Base-by-base conservation (phyloP, 2,888 invertebrate genomes). In the Brachypalpus laphriformis region DNA sequence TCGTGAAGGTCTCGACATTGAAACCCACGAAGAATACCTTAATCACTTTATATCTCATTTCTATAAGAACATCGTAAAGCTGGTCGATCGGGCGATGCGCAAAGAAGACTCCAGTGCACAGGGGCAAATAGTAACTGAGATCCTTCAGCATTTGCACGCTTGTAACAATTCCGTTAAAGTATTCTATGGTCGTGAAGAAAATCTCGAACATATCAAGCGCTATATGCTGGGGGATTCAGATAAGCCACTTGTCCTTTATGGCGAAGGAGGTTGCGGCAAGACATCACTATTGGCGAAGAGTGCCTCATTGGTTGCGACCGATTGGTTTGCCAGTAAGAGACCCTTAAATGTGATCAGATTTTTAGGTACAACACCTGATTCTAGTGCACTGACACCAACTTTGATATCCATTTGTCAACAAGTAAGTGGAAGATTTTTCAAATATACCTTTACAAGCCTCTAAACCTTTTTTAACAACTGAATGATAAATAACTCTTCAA, bases 241-340 rank as follows among this genome's bases (percentile, higher is more conserved):
- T 89, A 97, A 97, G 90, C 98, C 98, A 0, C 93, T 98, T 78
- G 97, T 98, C 18, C 93, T 99, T 72, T 97, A 97, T 90, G 99
- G 99, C 37, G 98, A 98, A 93, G 94, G 98, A 89, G 99, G 99
- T 47, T 99, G 99, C 90, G 99, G 99, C 0, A 99, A 99, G 92
- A 99, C 99, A 0, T 99, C 99, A 16, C 93, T 99, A 0, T 93
- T 99, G 77, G 96, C 99, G 0, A 98, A 98, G 92, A 96, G 97
- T 82, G 98, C 98, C 0, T 96, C 97, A 22, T 94, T 96, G 91
- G 96, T 96, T 0, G 93, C 95, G 7, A 94, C 93, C 40, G 94
- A 93, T 57, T 97, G 96, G 96, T 95, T 96, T 83, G 93, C 93
- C 18, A 95, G 94, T 0, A 95, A 94, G 0, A 94, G 95, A 65